These are phyloP conservation scores for Myotis yumanensis DNA, from an alignment of 2,113 vertebrate species.

Conservation along the genomic window DNA sequence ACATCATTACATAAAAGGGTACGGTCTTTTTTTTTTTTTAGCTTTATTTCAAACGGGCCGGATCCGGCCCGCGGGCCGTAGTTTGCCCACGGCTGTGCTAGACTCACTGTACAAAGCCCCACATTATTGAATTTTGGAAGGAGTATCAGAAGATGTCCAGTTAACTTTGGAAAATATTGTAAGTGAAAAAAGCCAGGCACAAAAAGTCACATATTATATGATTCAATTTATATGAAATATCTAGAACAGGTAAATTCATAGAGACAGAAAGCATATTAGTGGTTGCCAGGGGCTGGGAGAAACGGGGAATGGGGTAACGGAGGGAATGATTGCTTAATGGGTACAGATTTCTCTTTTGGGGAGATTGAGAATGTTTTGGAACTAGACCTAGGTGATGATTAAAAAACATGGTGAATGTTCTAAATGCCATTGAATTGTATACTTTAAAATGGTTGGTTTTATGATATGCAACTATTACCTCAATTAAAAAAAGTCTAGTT, in stretches of 20 bases:
- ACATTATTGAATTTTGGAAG: neutral
- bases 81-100: too few species aligned
- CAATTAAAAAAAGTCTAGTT: neutral
- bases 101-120: neutral
- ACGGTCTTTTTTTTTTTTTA: too few species aligned
- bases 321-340: neutral
- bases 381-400: neutral
- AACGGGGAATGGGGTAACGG: too few species aligned
- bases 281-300: neutral
- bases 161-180: neutral
- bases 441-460: conserved; percentile 25
- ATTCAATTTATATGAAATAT: neutral
- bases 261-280: neutral
- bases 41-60: too few species aligned
- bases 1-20: too few species aligned
- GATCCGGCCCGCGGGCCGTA: too few species aligned
- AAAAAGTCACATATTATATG: neutral
- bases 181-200: neutral
- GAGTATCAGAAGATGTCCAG: neutral
- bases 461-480: neutral
- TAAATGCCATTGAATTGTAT: neutral
- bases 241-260: neutral
- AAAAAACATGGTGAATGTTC: neutral
- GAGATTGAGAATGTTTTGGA: neutral
- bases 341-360: neutral